phyloP scores from a whole-genome alignment of 2,797 vertebrate genomes.

The Sebastes cheni region DNA sequence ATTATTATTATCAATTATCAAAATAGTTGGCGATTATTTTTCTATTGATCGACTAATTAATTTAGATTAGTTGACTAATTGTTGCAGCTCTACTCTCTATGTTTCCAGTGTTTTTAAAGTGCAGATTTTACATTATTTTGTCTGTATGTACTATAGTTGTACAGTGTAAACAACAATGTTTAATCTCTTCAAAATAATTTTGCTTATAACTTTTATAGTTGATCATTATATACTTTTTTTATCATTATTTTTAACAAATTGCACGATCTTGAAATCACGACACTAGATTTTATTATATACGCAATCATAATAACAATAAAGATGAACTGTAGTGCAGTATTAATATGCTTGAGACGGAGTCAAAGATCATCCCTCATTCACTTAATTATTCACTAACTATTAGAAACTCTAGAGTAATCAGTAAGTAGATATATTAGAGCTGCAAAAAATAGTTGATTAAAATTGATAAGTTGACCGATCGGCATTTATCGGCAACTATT shows the following conservation, averaged over 20 bases:
- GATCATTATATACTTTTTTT: too few relatives aligned
- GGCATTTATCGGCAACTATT: too few relatives aligned
- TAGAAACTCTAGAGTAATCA: too few relatives aligned
- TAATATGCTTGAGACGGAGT: neutral
- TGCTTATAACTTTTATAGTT: neutral
- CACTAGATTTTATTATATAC: neutral
- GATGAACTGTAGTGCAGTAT: neutral
- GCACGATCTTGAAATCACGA: neutral
- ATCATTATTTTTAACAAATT: neutral
- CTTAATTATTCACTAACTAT: too few relatives aligned
- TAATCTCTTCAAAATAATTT: neutral
- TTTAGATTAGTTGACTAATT: too few relatives aligned
- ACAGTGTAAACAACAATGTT: neutral
- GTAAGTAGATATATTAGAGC: neutral
- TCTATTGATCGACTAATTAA: rapidly evolving
- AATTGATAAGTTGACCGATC: too few relatives aligned
- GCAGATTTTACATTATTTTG: neutral
- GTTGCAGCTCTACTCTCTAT: neutral
- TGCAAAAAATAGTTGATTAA: neutral
- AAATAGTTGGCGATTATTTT: too few relatives aligned
- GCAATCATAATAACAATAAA: neutral
- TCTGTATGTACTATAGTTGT: neutral
- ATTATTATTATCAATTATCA: too few relatives aligned
- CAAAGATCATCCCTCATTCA: too few relatives aligned
- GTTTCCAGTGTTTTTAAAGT: neutral